A percentile compares a stretch with the other conserved stretches of the same genome.
Evolutionary conservation across 2,113 vertebrate species (phyloP).

Genomic region (human): DNA sequence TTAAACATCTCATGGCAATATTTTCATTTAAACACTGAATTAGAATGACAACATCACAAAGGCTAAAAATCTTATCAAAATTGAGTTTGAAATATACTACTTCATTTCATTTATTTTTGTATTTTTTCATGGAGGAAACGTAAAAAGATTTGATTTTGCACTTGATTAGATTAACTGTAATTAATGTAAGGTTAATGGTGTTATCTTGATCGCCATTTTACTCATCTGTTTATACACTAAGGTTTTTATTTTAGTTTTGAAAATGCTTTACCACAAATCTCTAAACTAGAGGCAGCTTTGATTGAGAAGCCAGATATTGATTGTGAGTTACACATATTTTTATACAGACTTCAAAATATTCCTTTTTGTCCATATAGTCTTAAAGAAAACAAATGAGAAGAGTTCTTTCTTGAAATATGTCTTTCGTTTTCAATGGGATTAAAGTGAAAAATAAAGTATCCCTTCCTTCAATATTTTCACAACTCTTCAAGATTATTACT

Average conservation of each 20-base stretch:
- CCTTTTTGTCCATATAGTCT: neutral
- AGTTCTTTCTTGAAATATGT: neutral
- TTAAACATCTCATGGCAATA: neutral
- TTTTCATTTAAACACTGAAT: neutral
- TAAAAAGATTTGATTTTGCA: neutral
- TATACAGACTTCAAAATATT: neutral
- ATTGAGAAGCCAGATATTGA: neutral
- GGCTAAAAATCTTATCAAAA: neutral
- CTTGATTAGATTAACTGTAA: neutral
- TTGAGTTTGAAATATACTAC: neutral
- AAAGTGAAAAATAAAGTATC: neutral
- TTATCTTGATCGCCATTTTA: neutral
- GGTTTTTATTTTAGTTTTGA: constrained; percentile 13
- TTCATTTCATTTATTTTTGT: neutral
- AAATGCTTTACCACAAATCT: neutral
- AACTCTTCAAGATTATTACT: neutral
- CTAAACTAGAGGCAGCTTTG: neutral
- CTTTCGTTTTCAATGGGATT: neutral
- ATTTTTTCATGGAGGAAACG: neutral
- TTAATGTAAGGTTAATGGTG: neutral
- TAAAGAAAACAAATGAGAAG: neutral
- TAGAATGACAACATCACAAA: neutral
- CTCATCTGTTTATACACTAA: neutral
- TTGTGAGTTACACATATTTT: neutral
- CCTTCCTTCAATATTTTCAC: neutral